Base-by-base conservation (phyloP, 2,113 vertebrate species). In the Apus apus region DNA sequence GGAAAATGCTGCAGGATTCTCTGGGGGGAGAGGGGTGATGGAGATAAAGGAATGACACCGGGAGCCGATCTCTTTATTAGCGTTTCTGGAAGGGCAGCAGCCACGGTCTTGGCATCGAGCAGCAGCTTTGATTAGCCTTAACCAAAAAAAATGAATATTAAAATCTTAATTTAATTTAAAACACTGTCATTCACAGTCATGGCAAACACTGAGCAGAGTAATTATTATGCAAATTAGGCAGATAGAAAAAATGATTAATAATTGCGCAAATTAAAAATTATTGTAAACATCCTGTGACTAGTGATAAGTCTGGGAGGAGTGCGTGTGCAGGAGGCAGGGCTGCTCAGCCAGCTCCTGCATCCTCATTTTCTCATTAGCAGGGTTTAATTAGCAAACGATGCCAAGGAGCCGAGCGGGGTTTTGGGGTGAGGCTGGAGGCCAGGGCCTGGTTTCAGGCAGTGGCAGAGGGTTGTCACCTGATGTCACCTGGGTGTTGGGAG, bases 161-260 rank as follows among this genome's bases (percentile, higher is more conserved):
- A 97, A 97, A 97, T 97, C 97, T 97, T 97, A 98, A 98, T 98
- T 98, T 96, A 98, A 98, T 98, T 98, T 97, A 96, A 97, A 98
- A 66, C 96, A 83, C 96, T 97, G 97, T 97, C 98, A 96, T 97
- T 98, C 97, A 96, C 94, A 67, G 98, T 94, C 97, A 92, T 86
- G 97, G 97, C 97, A 97, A 96, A 96, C 93, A 94, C 92, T 23
- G 88, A 98, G 98, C 97, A 73, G 97, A 96, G 97, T 97, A 98
- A 98, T 98, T 98, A 97, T 98, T 98, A 98, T 98, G 98, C 98
- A 98, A 98, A 98, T 97, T 51, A 97, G 96, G 97, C 96, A 98
- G 98, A 98, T 98, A 97, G 98, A 98, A 97, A 97, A 98, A 53
- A 53, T 97, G 98, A 98, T 98, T 98, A 98, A 98, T 98, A 98